Evolutionary conservation across 2,113 vertebrate species (phyloP).

Genomic region (Cercopithecus mona): DNA sequence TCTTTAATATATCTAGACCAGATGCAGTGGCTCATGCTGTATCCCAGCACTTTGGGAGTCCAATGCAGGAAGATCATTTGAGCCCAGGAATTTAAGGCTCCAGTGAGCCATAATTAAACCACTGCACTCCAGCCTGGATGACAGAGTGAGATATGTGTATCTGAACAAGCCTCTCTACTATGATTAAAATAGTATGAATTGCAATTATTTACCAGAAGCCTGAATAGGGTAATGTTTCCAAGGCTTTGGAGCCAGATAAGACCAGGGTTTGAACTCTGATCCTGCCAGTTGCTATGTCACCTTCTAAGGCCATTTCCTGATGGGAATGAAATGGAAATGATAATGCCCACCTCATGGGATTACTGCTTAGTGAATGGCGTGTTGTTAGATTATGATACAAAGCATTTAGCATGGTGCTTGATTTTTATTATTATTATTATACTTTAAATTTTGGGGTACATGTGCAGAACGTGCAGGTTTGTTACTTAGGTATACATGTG

Average conservation of each 20-base stretch:
- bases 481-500: too few relatives aligned
- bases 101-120: too few relatives aligned
- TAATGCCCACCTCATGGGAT: too few relatives aligned
- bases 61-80: too few relatives aligned
- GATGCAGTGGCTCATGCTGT: too few relatives aligned
- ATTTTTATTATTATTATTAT: too few relatives aligned
- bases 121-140: too few relatives aligned
- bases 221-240: background rate
- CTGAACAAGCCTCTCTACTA: background rate
- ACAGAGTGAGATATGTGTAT: too few relatives aligned
- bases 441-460: too few relatives aligned
- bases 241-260: background rate
- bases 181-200: background rate
- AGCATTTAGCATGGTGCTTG: background rate
- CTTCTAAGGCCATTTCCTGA: background rate
- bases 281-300: background rate
- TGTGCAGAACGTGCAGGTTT: too few relatives aligned
- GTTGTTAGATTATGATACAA: background rate
- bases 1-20: background rate
- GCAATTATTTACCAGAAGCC: background rate
- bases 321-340: background rate
- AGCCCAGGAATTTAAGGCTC: too few relatives aligned
- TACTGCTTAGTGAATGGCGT: background rate
- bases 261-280: background rate
- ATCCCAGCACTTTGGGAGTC: too few relatives aligned